phyloP scores from a whole-genome alignment of 2,888 invertebrate genomes.

The Troglohyphantes excavatus region DNA sequence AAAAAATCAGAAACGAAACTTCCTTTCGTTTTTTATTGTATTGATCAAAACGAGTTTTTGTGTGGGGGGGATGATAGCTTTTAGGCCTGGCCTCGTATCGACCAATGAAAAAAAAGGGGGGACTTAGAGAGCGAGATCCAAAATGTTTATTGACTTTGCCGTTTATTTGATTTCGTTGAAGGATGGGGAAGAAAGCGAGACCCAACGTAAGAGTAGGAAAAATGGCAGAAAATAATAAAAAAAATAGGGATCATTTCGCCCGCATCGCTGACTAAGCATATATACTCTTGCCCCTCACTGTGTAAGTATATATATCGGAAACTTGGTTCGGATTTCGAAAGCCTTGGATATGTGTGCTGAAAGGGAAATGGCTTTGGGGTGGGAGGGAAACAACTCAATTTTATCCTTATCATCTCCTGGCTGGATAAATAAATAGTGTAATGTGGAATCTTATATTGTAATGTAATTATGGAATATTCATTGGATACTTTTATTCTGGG shows the following conservation, averaged over 20 bases:
- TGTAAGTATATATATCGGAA: slow-evolving; percentile 66
- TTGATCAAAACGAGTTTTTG: slow-evolving; percentile 52
- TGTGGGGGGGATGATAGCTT: slow-evolving; percentile 58
- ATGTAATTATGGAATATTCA: slow-evolving; percentile 41
- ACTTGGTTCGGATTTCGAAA: slow-evolving; percentile 70
- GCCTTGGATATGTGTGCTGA: slow-evolving; percentile 30
- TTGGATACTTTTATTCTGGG: neutral
- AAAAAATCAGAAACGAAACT: slow-evolving; percentile 14
- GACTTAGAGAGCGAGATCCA: slow-evolving; percentile 32
- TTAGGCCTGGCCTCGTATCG: slow-evolving; percentile 45
- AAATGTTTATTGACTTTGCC: slow-evolving; percentile 78
- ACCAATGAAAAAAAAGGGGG: neutral
- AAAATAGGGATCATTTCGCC: slow-evolving; percentile 61
- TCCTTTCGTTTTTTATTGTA: slow-evolving; percentile 41
- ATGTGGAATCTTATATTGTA: slow-evolving; percentile 6
- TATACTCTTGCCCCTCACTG: slow-evolving; percentile 39
- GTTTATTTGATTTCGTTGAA: slow-evolving; percentile 74
- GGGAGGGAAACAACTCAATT: slow-evolving; percentile 48
- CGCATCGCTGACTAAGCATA: slow-evolving; percentile 67
- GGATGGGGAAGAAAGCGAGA: slow-evolving; percentile 44
- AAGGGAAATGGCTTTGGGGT: slow-evolving; percentile 44
- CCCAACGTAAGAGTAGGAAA: slow-evolving; percentile 44
- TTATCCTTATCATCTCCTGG: slow-evolving; percentile 53
- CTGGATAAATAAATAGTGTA: slow-evolving; percentile 35
- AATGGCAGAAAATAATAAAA: slow-evolving; percentile 15